Conservation (phyloP, 2,888 invertebrate species). For the Tetragonisca angustula region DNA sequence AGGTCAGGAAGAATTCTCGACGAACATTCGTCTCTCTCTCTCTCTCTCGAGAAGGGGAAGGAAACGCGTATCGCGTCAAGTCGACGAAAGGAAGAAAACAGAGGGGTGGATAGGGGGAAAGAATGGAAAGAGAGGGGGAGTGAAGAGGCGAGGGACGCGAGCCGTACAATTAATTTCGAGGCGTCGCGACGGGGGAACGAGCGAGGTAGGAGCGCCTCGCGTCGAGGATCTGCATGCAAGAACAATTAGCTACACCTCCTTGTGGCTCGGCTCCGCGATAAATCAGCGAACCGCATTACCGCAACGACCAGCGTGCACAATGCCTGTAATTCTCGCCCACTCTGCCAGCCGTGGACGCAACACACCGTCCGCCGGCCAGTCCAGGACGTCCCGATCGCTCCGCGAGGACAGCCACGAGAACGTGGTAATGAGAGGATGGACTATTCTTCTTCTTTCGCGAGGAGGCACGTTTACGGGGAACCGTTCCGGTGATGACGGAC, state of each 20-base stretch:
- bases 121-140: slow-evolving; percentile 54
- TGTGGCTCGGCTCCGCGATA: slow-evolving; percentile 80
- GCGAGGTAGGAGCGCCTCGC: slow-evolving; percentile 62
- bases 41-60: background rate
- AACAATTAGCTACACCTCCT: slow-evolving; percentile 82
- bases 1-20: no score
- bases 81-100: slow-evolving; percentile 32
- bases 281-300: slow-evolving; percentile 81
- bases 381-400: slow-evolving; percentile 48
- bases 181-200: slow-evolving; percentile 70
- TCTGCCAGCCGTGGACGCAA: slow-evolving; percentile 59
- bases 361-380: slow-evolving; percentile 29
- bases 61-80: slow-evolving; percentile 23
- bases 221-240: slow-evolving; percentile 79
- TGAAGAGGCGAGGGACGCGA: slow-evolving; percentile 49
- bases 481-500: background rate
- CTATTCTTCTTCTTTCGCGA: background rate
- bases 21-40: no score
- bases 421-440: slow-evolving; percentile 64
- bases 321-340: slow-evolving; percentile 82
- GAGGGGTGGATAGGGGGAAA: no score
- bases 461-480: background rate
- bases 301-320: slow-evolving; percentile 78
- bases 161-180: slow-evolving; percentile 77
- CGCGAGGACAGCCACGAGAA: slow-evolving; percentile 58